A percentile compares a stretch with the other conserved stretches of the same genome.
phyloP scores from a whole-genome alignment of 1,140 invertebrate species.

The Palaemon carinicauda region DNA sequence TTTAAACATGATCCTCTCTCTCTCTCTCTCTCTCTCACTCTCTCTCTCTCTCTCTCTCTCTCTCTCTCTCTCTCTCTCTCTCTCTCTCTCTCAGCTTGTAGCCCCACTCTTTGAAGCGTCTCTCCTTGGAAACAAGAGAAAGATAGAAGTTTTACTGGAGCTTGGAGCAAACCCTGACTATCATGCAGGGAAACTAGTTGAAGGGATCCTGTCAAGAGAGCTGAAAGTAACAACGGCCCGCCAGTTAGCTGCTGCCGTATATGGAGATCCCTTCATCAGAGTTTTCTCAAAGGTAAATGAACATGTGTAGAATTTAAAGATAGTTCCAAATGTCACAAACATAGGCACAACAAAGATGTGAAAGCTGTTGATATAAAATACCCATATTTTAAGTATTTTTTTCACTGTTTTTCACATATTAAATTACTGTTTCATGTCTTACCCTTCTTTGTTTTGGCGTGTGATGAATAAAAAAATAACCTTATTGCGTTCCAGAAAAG shows the following conservation, averaged over 20 bases:
- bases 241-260: not conserved
- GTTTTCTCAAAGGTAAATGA: too few relatives aligned
- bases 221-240: slow-evolving; percentile 9
- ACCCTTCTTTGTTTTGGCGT: too few relatives aligned
- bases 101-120: slow-evolving; percentile 12
- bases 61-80: not conserved
- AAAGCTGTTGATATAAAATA: too few relatives aligned
- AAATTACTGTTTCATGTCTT: too few relatives aligned
- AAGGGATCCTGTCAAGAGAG: not conserved
- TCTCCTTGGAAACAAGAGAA: not conserved
- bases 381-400: too few relatives aligned
- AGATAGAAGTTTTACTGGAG: not conserved
- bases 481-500: too few relatives aligned
- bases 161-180: slow-evolving; percentile 33
- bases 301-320: too few relatives aligned
- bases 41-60: not conserved
- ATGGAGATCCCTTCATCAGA: not conserved
- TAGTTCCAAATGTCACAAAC: too few relatives aligned
- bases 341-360: too few relatives aligned
- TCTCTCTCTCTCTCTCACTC: not conserved
- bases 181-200: not conserved
- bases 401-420: too few relatives aligned
- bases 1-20: not conserved
- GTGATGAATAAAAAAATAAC: too few relatives aligned
- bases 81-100: not conserved